A percentile compares a stretch with the other conserved stretches of the same genome.
phyloP scores from a whole-genome alignment of 2,888 invertebrate genomes.

The Melieria omissa region DNA sequence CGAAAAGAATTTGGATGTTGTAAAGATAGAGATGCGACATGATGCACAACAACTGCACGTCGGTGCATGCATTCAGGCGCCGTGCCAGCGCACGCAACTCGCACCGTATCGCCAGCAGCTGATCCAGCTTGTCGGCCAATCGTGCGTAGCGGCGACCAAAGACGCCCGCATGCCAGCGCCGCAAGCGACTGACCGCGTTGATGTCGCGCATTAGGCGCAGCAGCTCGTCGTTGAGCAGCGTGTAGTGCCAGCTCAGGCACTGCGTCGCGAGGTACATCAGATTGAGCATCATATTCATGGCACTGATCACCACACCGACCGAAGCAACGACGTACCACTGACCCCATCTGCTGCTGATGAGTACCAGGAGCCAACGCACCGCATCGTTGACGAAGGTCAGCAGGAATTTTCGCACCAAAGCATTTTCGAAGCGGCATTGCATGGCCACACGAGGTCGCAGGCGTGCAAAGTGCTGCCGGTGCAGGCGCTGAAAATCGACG shows the following conservation, averaged over 20 bases:
- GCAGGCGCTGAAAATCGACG: constrained; percentile 3
- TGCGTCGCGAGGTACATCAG: not conserved
- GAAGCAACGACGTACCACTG: too few species aligned
- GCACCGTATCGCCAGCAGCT: not conserved
- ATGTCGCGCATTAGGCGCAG: not conserved
- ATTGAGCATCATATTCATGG: not conserved
- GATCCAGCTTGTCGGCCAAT: not conserved
- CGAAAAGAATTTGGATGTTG: not conserved
- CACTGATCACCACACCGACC: not conserved
- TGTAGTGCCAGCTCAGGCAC: not conserved
- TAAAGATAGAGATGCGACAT: not conserved
- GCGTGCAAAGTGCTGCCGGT: not conserved
- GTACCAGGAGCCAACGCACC: not conserved
- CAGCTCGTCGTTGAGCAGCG: constrained; percentile 3
- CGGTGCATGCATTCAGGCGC: not conserved
- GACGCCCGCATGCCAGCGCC: too few species aligned
- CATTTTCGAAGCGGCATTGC: not conserved
- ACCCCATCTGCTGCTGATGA: too few species aligned
- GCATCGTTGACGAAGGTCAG: not conserved
- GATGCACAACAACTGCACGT: not conserved
- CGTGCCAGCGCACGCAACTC: not conserved
- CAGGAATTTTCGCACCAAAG: constrained; percentile 1
- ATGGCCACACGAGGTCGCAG: not conserved
- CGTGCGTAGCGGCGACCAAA: not conserved
- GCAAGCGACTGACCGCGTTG: not conserved